These are phyloP conservation scores for Entomobrya multifasciata DNA, from an alignment of 2,888 invertebrate genomes.

Conservation along the genomic window DNA sequence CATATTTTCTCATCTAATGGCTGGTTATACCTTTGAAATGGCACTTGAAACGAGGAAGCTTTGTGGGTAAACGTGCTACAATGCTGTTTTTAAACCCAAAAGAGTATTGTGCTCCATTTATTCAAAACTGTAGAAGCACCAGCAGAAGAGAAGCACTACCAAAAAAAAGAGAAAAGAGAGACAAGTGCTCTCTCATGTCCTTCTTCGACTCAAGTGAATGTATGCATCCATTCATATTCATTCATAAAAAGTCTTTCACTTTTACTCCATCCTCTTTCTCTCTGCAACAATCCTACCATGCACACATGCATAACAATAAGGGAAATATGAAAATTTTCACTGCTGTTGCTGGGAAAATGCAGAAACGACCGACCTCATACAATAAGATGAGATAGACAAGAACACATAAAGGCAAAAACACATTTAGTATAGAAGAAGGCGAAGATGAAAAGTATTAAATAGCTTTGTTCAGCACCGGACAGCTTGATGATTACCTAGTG, in stretches of 20 bases:
- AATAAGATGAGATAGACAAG: no score
- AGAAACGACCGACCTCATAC: background rate
- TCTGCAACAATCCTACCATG: background rate
- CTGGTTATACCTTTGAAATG: slow-evolving; percentile 68
- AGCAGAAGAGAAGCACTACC: background rate
- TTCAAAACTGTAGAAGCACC: slow-evolving; percentile 20
- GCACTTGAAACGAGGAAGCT: slow-evolving; percentile 68
- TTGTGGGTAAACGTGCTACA: slow-evolving; percentile 60
- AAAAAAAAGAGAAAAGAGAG: background rate
- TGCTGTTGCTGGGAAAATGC: background rate
- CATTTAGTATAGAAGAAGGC: background rate
- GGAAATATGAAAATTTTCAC: background rate
- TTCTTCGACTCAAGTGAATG: slow-evolving; percentile 36
- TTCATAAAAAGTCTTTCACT: slow-evolving; percentile 46
- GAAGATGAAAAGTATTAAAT: background rate
- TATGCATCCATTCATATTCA: slow-evolving; percentile 64
- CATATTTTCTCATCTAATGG: slow-evolving; percentile 72
- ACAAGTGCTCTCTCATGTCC: slow-evolving; percentile 50
- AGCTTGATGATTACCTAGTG: background rate
- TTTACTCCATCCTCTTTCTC: background rate
- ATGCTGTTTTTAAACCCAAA: slow-evolving; percentile 41
- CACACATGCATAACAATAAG: slow-evolving; percentile 14
- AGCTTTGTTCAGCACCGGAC: slow-evolving; percentile 15
- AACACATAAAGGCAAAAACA: background rate
- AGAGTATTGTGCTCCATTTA: slow-evolving; percentile 62